A percentile compares a stretch with the other conserved stretches of the same genome.
These are phyloP conservation scores for Spheniscus humboldti DNA, from an alignment of 2,797 vertebrate genomes.

Conservation along the genomic window DNA sequence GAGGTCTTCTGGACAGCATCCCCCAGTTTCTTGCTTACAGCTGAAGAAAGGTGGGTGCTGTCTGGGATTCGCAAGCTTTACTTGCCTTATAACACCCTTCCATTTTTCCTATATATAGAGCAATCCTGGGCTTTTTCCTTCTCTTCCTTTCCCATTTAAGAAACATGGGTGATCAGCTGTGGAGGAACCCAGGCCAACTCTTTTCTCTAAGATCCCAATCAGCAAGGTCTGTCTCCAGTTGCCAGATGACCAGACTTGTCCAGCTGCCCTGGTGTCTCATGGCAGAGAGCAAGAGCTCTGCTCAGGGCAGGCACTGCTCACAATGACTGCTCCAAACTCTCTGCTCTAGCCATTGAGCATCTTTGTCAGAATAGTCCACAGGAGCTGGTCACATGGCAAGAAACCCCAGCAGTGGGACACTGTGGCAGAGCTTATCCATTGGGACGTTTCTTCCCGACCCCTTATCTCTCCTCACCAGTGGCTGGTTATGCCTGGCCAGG, in stretches of 20 bases:
- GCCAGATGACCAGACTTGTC: fast-evolving
- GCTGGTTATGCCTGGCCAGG: not conserved
- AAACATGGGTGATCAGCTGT: not conserved
- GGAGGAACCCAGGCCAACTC: not conserved
- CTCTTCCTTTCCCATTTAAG: not conserved
- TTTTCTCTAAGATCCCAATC: not conserved
- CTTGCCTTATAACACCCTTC: fast-evolving
- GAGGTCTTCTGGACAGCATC: not conserved
- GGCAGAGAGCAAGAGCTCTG: not conserved
- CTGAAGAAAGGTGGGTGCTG: not conserved
- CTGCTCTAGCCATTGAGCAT: fast-evolving
- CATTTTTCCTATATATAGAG: not conserved
- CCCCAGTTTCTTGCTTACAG: not conserved
- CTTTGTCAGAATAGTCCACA: not conserved
- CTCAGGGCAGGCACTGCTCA: not conserved
- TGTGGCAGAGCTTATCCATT: not conserved
- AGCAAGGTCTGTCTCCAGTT: not conserved
- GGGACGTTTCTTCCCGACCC: not conserved
- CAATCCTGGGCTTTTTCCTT: not conserved
- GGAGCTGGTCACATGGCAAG: not conserved
- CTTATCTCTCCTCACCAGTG: not conserved
- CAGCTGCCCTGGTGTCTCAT: not conserved
- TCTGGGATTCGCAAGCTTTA: not conserved
- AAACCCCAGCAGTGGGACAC: not conserved
- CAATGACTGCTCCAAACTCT: not conserved